These are phyloP conservation scores for Cotesia typhae DNA, from an alignment of 1,140 invertebrate species.

Conservation along the genomic window DNA sequence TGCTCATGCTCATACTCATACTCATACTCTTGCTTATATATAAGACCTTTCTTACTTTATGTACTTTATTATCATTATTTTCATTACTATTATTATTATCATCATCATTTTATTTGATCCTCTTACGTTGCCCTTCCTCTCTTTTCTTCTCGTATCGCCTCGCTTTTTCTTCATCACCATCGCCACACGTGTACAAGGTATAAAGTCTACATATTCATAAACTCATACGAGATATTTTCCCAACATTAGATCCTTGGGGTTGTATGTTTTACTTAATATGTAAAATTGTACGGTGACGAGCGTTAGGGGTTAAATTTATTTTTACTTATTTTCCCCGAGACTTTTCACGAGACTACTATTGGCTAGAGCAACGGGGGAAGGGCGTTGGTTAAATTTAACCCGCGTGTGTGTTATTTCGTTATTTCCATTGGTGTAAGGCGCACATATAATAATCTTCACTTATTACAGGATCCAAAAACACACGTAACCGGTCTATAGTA, in stretches of 20 bases:
- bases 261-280: conserved; percentile 30
- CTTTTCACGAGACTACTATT: too few species aligned
- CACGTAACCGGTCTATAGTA: too few species aligned
- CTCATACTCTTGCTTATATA: too few species aligned
- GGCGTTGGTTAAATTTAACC: not conserved
- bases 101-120: not conserved
- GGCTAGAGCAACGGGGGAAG: not conserved
- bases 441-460: not conserved
- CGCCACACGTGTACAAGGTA: not conserved
- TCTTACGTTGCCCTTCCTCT: not conserved
- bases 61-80: too few species aligned
- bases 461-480: too few species aligned
- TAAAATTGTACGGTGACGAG: not conserved
- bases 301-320: conserved; percentile 20
- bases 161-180: too few species aligned
- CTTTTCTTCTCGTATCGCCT: not conserved
- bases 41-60: too few species aligned
- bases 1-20: too few species aligned
- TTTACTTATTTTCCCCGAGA: too few species aligned
- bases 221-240: conserved; percentile 12
- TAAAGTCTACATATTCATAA: conserved; percentile 33
- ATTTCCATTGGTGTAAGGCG: not conserved
- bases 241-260: conserved; percentile 18
- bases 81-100: too few species aligned
- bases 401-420: not conserved